These are phyloP conservation scores for Agrotis segetum DNA, from an alignment of 2,888 invertebrate species.

Conservation along the genomic window DNA sequence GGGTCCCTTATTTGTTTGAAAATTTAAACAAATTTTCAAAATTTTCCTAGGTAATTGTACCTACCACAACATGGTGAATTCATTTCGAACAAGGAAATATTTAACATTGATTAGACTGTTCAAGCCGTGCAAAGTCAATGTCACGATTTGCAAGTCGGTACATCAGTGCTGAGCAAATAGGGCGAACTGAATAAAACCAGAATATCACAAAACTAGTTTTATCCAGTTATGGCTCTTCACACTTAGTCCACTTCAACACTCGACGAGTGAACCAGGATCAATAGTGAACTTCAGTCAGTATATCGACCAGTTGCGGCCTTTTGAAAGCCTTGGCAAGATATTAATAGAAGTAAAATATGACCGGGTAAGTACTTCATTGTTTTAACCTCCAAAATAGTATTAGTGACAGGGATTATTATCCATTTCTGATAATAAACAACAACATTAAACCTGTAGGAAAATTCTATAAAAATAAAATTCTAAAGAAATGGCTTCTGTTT, in stretches of 20 bases:
- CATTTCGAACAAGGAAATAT: constrained; percentile 47
- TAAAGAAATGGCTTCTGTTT: too few relatives aligned
- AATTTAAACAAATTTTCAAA: constrained; percentile 13
- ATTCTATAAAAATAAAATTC: too few relatives aligned
- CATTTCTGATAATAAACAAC: constrained; percentile 1
- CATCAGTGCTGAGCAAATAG: constrained; percentile 17
- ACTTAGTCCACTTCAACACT: constrained; percentile 29
- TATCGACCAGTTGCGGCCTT: constrained; percentile 53
- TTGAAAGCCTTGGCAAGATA: constrained; percentile 54
- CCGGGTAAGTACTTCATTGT: constrained; percentile 10
- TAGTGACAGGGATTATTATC: constrained; percentile 10
- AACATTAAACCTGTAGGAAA: too few relatives aligned
- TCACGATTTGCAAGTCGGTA: constrained; percentile 38
- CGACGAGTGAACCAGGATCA: constrained; percentile 54
- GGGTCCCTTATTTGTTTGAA: constrained; percentile 8
- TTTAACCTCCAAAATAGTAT: constrained; percentile 16
- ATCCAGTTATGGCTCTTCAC: constrained; percentile 44
- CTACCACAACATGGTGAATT: constrained; percentile 24
- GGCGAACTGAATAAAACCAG: constrained; percentile 38
- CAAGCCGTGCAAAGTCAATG: constrained; percentile 50
- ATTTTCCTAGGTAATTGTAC: constrained; percentile 18
- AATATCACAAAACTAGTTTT: constrained; percentile 44
- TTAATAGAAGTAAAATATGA: constrained; percentile 24
- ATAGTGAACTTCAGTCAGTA: constrained; percentile 43
- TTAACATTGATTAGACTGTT: constrained; percentile 42